Evolutionary conservation across 2,797 vertebrate species (phyloP).

Genomic region (Amazonetta brasiliensis): DNA sequence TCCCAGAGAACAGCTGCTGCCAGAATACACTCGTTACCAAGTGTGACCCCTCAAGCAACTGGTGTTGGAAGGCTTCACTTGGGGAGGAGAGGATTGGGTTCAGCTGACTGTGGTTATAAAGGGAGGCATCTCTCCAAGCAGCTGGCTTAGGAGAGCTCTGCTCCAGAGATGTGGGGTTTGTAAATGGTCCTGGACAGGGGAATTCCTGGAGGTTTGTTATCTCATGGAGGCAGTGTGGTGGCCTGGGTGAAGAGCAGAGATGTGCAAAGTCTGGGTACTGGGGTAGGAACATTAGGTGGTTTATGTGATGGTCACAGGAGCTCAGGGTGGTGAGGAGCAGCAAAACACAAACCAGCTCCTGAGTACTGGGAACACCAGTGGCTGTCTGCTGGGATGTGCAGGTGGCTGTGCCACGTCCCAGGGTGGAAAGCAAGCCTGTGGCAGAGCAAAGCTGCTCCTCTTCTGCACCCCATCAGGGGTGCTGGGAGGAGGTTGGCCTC

Average conservation of each 20-base stretch:
- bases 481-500: background rate
- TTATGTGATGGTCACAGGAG: fast-evolving
- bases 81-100: background rate
- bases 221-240: fast-evolving
- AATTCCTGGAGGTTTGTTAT: background rate
- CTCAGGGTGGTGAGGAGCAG: background rate
- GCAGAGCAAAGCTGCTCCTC: background rate
- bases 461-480: background rate
- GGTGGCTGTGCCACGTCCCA: background rate
- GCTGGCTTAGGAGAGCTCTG: fast-evolving
- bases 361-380: background rate
- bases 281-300: background rate
- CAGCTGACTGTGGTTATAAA: background rate
- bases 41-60: background rate
- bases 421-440: background rate
- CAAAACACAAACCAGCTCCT: background rate
- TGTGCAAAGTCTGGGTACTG: background rate
- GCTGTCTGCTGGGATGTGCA: background rate
- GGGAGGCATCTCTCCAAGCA: background rate
- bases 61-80: background rate
- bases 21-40: background rate
- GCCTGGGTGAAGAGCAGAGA: background rate
- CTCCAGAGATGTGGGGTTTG: background rate
- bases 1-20: background rate
- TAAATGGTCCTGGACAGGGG: fast-evolving